phyloP scores from a whole-genome alignment of 1,140 invertebrate species.

The Heliconius himera region DNA sequence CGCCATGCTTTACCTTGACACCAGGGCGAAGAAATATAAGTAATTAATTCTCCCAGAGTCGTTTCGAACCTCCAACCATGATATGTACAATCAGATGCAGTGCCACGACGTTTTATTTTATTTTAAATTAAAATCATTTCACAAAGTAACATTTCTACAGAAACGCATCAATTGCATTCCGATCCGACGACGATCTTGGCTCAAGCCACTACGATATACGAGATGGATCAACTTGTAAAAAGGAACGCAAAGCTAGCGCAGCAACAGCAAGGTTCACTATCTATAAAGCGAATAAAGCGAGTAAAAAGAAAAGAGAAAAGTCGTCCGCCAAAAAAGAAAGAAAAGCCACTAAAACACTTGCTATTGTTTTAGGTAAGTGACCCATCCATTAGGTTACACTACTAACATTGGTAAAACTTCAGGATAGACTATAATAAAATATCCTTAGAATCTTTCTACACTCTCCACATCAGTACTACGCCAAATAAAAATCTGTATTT shows the following conservation, averaged over 20 bases:
- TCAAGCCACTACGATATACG: slow-evolving; percentile 64
- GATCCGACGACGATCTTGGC: slow-evolving; percentile 75
- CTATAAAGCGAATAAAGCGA: slow-evolving; percentile 96
- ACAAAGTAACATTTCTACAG: slow-evolving; percentile 48
- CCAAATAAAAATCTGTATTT: not conserved
- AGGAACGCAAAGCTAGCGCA: slow-evolving; percentile 85
- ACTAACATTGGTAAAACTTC: not conserved
- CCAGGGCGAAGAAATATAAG: no score
- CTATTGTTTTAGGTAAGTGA: slow-evolving; percentile 97
- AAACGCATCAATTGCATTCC: slow-evolving; percentile 79
- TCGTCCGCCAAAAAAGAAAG: slow-evolving; percentile 97
- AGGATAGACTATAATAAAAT: no score
- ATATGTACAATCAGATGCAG: no score
- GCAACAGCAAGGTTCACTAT: slow-evolving; percentile 92
- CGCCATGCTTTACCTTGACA: no score
- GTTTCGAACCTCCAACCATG: no score
- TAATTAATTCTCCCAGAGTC: no score
- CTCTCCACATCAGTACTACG: not conserved
- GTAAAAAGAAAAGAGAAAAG: slow-evolving; percentile 96
- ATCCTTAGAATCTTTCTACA: not conserved
- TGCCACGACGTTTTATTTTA: not conserved
- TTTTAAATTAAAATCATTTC: not conserved
- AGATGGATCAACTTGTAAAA: slow-evolving; percentile 82
- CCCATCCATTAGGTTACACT: not conserved
- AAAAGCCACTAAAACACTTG: slow-evolving; percentile 99